Conservation (phyloP, 1,140 invertebrate species). For the Cotesia typhae region DNA sequence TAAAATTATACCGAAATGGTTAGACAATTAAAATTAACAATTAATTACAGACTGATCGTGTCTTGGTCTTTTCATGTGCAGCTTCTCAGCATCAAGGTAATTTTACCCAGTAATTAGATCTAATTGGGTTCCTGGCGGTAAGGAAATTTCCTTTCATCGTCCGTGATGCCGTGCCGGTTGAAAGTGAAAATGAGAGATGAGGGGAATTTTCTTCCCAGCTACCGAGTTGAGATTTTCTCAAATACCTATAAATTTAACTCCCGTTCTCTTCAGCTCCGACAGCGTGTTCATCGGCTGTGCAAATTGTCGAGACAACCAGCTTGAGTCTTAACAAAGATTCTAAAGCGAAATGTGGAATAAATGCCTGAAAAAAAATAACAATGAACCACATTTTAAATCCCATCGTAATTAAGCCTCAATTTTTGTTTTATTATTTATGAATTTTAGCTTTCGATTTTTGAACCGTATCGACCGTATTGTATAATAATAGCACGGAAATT, state of each 20-base stretch:
- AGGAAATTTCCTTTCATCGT: slow-evolving; percentile 38
- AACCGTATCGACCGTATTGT: too few species aligned
- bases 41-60: slow-evolving; percentile 27
- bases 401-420: neutral
- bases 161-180: neutral
- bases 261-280: neutral
- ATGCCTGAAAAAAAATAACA: neutral
- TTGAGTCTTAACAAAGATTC: neutral
- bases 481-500: neutral
- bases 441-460: neutral
- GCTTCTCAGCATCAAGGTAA: slow-evolving; percentile 17
- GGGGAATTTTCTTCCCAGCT: slow-evolving; percentile 10
- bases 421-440: slow-evolving; percentile 7
- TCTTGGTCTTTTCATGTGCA: slow-evolving; percentile 14
- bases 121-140: slow-evolving; percentile 12
- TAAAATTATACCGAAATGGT: too few species aligned
- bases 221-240: neutral
- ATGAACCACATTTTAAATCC: slow-evolving; percentile 4
- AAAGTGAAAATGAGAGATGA: slow-evolving; percentile 8
- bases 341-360: neutral
- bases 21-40: slow-evolving; percentile 2
- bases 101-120: slow-evolving; percentile 31
- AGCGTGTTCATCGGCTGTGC: slow-evolving; percentile 14
- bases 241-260: slow-evolving; percentile 11
- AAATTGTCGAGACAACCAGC: slow-evolving; percentile 12